Percentiles rank a stretch among this genome's conserved stretches.
phyloP scores from a whole-genome alignment of 2,797 vertebrate genomes.

The Leucoraja ocellata region DNA sequence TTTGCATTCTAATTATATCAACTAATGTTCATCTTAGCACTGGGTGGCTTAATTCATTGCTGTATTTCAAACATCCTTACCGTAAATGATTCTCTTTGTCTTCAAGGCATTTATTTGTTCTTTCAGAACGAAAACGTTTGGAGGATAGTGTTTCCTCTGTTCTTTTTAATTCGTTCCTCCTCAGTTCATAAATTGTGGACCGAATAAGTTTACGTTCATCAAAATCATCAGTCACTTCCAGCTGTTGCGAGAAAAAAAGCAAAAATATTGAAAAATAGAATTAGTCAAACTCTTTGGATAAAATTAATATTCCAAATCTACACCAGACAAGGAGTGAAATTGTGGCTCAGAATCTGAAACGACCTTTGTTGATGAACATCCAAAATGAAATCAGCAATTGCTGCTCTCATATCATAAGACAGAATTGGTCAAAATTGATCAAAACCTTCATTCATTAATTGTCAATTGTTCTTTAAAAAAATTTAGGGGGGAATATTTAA shows the following conservation, averaged over 20 bases:
- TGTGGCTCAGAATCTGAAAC: too few species aligned
- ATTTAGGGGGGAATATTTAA: too few species aligned
- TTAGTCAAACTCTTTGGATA: neutral
- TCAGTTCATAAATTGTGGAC: constrained; percentile 80
- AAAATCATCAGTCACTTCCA: constrained; percentile 81
- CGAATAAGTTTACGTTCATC: constrained; percentile 83
- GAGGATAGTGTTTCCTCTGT: constrained; percentile 82
- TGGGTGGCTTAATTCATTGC: neutral
- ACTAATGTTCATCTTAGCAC: neutral
- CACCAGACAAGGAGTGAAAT: neutral
- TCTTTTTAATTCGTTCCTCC: constrained; percentile 77
- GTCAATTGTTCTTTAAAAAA: neutral
- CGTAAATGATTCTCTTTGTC: constrained; percentile 88
- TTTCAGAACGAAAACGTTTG: constrained; percentile 78
- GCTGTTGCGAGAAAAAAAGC: constrained; percentile 52
- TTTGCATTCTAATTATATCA: neutral
- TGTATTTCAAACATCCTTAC: constrained; percentile 54
- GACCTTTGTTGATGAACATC: neutral
- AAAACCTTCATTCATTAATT: neutral
- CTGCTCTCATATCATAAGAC: neutral
- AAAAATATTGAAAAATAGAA: neutral
- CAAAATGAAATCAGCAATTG: neutral
- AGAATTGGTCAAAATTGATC: neutral
- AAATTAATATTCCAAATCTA: neutral
- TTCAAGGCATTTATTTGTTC: constrained; percentile 64